A percentile compares a stretch with the other conserved stretches of the same genome.
phyloP scores from a whole-genome alignment of 2,797 vertebrate species.

The Taeniopygia guttata region DNA sequence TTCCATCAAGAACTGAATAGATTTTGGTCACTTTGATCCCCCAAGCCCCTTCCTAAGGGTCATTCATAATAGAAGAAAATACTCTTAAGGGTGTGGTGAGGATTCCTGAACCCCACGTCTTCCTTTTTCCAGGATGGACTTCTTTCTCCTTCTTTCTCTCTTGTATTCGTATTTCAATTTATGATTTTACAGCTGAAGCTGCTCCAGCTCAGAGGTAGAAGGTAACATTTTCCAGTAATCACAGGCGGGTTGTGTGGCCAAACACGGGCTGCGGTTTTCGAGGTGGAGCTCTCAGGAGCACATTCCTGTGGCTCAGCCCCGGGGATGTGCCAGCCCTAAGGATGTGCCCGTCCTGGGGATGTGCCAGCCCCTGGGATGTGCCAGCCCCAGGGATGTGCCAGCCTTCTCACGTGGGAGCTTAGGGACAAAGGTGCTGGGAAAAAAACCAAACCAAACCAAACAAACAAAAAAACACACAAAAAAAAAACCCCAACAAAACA shows the following conservation, averaged over 20 bases:
- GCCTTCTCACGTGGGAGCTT: fast-evolving
- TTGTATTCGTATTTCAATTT: background rate
- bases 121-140: background rate
- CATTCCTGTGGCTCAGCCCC: background rate
- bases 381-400: no score
- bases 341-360: background rate
- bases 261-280: background rate
- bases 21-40: background rate
- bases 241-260: background rate
- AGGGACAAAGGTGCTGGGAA: background rate
- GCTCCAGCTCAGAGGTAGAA: background rate
- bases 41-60: background rate
- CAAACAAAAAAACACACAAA: no score
- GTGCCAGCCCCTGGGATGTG: background rate
- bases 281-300: background rate
- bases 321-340: background rate
- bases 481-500: background rate
- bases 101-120: fast-evolving
- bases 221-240: background rate
- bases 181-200: background rate
- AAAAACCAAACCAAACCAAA: background rate
- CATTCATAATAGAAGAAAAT: background rate
- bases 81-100: fast-evolving
- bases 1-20: background rate
- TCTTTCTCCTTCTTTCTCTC: background rate